Conservation (phyloP, 2,113 vertebrate genomes). For the Numenius arquata region DNA sequence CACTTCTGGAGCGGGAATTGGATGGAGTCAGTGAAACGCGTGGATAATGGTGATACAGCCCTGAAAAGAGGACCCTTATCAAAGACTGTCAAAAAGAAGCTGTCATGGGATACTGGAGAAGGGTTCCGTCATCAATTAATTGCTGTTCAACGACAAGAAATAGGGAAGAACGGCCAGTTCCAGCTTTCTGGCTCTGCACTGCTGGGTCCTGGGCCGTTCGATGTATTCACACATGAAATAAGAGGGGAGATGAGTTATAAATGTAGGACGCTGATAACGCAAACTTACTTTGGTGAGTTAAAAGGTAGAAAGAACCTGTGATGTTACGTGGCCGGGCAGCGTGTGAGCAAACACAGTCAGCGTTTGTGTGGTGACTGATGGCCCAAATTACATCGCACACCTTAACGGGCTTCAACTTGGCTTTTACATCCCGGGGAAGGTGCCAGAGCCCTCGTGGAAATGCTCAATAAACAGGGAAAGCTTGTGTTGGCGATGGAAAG, state of each 20-base stretch:
- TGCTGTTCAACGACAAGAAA: no score
- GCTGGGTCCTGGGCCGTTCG: not conserved
- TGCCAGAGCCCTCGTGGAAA: not conserved
- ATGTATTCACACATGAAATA: not conserved
- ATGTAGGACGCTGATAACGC: no score
- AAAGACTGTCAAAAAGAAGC: not conserved
- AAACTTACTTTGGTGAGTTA: not conserved
- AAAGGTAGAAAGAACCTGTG: not conserved
- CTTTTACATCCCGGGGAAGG: not conserved
- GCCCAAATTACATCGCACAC: rapidly evolving
- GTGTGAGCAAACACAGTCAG: not conserved
- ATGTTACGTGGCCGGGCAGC: not conserved
- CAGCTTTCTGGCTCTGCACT: not conserved
- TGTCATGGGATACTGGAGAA: not conserved
- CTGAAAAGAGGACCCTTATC: no score
- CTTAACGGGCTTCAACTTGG: rapidly evolving
- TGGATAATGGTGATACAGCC: not conserved
- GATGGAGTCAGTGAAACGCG: no score
- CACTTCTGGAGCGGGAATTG: no score
- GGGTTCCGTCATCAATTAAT: not conserved
- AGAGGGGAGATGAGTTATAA: not conserved
- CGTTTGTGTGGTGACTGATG: no score
- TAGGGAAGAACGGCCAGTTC: not conserved
- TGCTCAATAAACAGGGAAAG: rapidly evolving
- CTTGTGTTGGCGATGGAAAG: rapidly evolving